Evolutionary conservation across 2,113 vertebrate genomes (phyloP).

Genomic region (Podocnemis expansa): DNA sequence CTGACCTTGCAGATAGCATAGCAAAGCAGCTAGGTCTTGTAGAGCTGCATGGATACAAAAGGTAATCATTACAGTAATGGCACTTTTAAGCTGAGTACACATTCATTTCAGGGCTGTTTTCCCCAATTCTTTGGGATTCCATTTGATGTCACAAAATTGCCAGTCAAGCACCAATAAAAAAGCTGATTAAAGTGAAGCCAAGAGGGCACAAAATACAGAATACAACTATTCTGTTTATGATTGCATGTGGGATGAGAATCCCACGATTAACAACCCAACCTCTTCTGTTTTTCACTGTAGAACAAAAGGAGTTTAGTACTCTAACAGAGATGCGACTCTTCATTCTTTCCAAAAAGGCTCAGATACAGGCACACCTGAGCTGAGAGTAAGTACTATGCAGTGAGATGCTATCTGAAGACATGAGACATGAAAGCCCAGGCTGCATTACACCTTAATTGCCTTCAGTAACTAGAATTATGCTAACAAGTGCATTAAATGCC

Average conservation of each 20-base stretch:
- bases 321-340: not conserved
- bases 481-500: rapidly evolving
- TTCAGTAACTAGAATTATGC: not conserved
- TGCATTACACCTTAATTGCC: not conserved
- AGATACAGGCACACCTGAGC: not conserved
- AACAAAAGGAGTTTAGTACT: not conserved
- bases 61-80: not conserved
- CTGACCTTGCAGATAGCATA: constrained; percentile 66
- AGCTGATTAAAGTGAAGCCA: constrained; percentile 24
- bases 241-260: not conserved
- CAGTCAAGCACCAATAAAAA: constrained; percentile 33
- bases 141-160: not conserved
- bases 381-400: not conserved
- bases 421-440: not conserved
- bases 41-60: not conserved
- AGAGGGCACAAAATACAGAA: not conserved
- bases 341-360: not conserved
- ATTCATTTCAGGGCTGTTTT: not conserved
- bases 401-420: not conserved
- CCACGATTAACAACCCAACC: rapidly evolving
- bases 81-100: not conserved
- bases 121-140: not conserved
- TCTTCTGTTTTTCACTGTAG: not conserved
- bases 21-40: constrained; percentile 56
- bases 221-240: not conserved